phyloP scores from a whole-genome alignment of 2,113 vertebrate genomes.

The Madoqua kirkii region DNA sequence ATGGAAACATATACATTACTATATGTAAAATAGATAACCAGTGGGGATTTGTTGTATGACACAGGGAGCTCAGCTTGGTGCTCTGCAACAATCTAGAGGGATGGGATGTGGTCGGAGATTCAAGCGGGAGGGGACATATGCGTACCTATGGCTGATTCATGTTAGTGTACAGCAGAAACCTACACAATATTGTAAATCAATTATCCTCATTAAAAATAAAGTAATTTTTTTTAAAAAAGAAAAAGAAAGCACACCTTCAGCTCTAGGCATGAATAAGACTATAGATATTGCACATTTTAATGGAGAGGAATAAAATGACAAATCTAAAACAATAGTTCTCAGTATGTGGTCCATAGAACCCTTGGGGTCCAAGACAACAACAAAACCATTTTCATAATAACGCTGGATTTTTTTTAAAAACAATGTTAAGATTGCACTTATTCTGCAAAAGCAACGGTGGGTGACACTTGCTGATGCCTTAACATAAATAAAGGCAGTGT shows the following conservation, averaged over 20 bases:
- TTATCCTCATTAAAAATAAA: not conserved
- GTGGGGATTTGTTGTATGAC: accelerated
- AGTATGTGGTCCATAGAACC: not conserved
- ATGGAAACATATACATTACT: not conserved
- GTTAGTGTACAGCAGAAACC: not conserved
- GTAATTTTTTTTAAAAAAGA: not conserved
- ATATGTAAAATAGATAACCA: not conserved
- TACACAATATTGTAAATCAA: not conserved
- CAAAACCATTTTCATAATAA: not conserved
- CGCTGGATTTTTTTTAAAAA: not conserved
- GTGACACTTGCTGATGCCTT: not conserved
- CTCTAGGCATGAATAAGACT: not conserved
- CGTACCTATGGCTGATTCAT: not conserved
- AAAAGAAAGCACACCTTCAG: not conserved
- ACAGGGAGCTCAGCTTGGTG: not conserved
- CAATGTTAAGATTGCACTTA: not conserved
- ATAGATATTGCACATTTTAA: not conserved
- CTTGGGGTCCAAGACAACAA: not conserved
- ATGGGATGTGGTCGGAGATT: not conserved
- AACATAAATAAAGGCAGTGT: not conserved
- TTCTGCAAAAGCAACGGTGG: not conserved
- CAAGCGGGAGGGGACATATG: not conserved
- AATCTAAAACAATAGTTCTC: not conserved
- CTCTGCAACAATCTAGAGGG: not conserved
- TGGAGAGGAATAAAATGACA: not conserved